Evolutionary conservation across 2,797 vertebrate species (phyloP).

Genomic region (Benthosema pterotum): DNA sequence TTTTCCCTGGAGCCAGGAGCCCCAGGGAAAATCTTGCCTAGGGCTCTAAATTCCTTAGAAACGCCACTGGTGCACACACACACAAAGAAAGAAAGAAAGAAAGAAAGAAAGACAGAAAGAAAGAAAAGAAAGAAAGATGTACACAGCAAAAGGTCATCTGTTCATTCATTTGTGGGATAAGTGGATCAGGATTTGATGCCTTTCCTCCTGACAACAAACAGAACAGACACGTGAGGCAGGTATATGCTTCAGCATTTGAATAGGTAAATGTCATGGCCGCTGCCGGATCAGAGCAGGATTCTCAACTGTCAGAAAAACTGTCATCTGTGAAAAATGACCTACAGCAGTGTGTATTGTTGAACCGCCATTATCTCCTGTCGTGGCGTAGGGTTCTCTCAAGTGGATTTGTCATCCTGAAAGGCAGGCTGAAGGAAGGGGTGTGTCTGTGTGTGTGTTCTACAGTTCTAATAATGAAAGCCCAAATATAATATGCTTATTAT

Average conservation of each 20-base stretch:
- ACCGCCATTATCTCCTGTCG: not conserved
- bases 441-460: too few relatives aligned
- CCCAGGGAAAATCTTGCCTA: too few relatives aligned
- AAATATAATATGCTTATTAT: too few relatives aligned
- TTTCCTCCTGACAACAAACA: conserved; percentile 41
- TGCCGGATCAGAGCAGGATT: conserved; percentile 55
- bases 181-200: conserved; percentile 8
- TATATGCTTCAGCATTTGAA: not conserved
- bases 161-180: not conserved
- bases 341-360: not conserved
- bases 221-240: conserved; percentile 24
- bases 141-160: too few relatives aligned
- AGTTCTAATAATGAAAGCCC: too few relatives aligned
- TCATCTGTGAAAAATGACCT: not conserved
- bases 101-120: not conserved
- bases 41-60: too few relatives aligned
- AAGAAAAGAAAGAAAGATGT: too few relatives aligned
- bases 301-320: conserved; percentile 52
- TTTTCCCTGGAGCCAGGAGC: too few relatives aligned
- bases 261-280: conserved; percentile 21
- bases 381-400: not conserved
- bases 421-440: too few relatives aligned
- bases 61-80: too few relatives aligned
- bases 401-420: not conserved
- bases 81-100: conserved; percentile 12